Percentiles rank a stretch among this genome's conserved stretches.
These are phyloP conservation scores for Mellivora capensis DNA, from an alignment of 2,113 vertebrate genomes.

Conservation along the genomic window DNA sequence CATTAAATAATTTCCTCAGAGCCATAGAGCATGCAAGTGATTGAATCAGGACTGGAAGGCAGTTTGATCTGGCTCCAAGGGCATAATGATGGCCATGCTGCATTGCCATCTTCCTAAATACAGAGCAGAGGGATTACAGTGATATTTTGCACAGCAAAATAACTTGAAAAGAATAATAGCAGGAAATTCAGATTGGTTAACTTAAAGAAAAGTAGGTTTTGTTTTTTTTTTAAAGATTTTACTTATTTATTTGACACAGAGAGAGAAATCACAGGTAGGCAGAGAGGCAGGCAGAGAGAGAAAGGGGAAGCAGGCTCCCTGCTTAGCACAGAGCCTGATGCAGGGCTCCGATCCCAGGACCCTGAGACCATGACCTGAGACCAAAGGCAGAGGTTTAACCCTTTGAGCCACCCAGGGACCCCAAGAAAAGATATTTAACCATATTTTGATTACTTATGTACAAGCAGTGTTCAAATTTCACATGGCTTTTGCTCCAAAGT, in stretches of 20 bases:
- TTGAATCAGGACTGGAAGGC: background rate
- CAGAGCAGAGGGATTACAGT: background rate
- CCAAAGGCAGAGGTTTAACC: too few relatives aligned
- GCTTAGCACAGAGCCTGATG: too few relatives aligned
- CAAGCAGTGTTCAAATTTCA: background rate
- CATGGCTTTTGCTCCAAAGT: background rate
- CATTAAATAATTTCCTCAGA: background rate
- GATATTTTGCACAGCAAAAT: background rate
- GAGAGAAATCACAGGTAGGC: too few relatives aligned
- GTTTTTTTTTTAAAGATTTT: too few relatives aligned
- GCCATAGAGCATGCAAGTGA: background rate
- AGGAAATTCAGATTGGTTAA: background rate
- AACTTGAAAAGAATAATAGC: background rate
- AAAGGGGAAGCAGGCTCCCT: too few relatives aligned
- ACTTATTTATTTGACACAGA: too few relatives aligned
- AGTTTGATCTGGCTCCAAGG: background rate
- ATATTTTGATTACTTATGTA: background rate
- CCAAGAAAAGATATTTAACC: background rate
- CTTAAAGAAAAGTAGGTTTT: background rate
- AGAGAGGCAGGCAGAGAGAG: too few relatives aligned
- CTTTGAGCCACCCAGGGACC: too few relatives aligned
- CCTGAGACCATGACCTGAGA: too few relatives aligned
- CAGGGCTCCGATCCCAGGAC: too few relatives aligned
- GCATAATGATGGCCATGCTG: background rate
- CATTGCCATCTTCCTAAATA: background rate